These are phyloP conservation scores for Zaprionus nigranus DNA, from an alignment of 1,140 invertebrate genomes.

Conservation along the genomic window DNA sequence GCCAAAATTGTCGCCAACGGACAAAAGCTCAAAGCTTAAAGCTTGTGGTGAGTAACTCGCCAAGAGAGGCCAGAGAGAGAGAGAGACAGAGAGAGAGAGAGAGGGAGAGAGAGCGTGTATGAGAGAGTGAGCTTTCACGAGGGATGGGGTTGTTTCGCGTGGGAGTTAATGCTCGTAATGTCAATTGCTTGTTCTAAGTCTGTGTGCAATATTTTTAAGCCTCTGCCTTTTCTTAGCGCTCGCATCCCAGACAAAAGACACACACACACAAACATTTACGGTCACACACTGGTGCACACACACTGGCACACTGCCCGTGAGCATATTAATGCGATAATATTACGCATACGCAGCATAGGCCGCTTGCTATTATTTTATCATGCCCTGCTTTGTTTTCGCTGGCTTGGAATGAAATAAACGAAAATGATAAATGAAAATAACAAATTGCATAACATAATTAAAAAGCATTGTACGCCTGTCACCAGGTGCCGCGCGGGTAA, in stretches of 20 bases:
- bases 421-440: constrained; percentile 54
- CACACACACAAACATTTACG: constrained; percentile 20
- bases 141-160: constrained; percentile 15
- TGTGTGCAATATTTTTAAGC: constrained; percentile 66
- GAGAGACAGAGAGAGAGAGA: background rate
- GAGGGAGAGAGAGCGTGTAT: background rate
- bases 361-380: constrained; percentile 14
- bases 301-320: constrained; percentile 13
- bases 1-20: constrained; percentile 60
- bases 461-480: constrained; percentile 16
- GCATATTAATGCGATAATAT: constrained; percentile 69
- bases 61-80: background rate
- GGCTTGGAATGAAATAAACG: constrained; percentile 40
- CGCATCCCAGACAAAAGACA: constrained; percentile 39
- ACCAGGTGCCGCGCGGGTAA: background rate
- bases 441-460: constrained; percentile 59
- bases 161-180: constrained; percentile 73
- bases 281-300: constrained; percentile 15
- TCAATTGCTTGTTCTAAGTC: constrained; percentile 69
- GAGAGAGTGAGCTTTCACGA: constrained; percentile 17
- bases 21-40: constrained; percentile 64
- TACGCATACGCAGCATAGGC: constrained; percentile 62
- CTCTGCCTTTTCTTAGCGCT: constrained; percentile 67
- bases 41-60: constrained; percentile 60
- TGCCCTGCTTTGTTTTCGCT: constrained; percentile 16